Evolutionary conservation across 2,888 invertebrate genomes (phyloP).

Genomic region (Tenthredo amoena): DNA sequence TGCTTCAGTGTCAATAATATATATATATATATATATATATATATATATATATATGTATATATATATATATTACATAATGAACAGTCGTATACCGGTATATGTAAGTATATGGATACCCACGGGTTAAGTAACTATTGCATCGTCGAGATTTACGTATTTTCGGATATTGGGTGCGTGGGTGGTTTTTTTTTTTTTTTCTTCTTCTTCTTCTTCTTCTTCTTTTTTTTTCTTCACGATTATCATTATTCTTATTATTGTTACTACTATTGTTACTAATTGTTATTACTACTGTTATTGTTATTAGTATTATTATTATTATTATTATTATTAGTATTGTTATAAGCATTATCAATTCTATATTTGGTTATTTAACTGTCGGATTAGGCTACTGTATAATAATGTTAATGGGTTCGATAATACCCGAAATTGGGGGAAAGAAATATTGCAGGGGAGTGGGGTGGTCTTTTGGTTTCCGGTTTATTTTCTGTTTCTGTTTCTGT

Average conservation of each 20-base stretch:
- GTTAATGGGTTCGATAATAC: too few species aligned
- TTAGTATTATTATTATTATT: background rate
- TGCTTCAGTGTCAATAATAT: background rate
- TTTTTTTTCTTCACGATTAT: background rate
- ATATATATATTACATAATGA: background rate
- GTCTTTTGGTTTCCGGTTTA: slow-evolving; percentile 16
- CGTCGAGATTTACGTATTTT: background rate
- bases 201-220: background rate
- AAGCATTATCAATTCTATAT: background rate
- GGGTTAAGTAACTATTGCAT: background rate
- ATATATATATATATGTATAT: background rate
- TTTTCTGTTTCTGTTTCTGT: background rate
- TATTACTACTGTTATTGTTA: background rate
- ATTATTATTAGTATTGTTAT: background rate
- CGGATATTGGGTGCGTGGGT: background rate
- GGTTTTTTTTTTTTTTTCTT: background rate
- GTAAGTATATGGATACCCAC: background rate
- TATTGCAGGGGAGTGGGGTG: slow-evolving; percentile 55
- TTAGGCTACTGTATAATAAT: slow-evolving; percentile 50
- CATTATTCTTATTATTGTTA: background rate
- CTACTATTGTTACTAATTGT: background rate
- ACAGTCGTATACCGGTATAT: background rate
- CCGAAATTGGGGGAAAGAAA: background rate
- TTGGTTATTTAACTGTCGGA: slow-evolving; percentile 57
- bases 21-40: background rate